These are phyloP conservation scores for Lasiommata megera DNA, from an alignment of 2,888 invertebrate genomes.

Conservation along the genomic window DNA sequence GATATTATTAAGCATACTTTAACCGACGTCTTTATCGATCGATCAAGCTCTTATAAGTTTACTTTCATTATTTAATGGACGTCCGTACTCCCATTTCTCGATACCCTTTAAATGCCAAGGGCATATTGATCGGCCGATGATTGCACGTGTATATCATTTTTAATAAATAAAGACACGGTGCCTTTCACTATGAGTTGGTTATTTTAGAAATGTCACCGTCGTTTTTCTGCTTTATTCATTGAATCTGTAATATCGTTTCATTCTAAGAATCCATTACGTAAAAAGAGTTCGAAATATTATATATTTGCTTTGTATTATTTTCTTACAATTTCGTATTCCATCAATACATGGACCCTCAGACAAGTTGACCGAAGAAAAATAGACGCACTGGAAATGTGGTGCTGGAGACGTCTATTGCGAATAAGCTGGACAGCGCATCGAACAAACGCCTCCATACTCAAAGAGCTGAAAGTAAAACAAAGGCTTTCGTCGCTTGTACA, in stretches of 20 bases:
- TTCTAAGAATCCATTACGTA: neutral
- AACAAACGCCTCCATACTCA: no score
- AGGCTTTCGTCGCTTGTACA: no score
- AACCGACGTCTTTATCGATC: constrained; percentile 20
- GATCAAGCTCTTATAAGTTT: constrained; percentile 24
- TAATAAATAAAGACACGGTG: constrained; percentile 16
- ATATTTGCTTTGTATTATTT: neutral
- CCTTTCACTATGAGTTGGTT: constrained; percentile 7
- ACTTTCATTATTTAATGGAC: constrained; percentile 31
- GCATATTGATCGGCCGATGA: constrained; percentile 15
- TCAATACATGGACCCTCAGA: no score
- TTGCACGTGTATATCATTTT: constrained; percentile 18
- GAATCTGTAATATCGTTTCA: neutral
- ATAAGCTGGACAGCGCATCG: no score
- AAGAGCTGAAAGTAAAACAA: no score
- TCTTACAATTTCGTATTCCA: neutral
- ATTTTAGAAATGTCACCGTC: constrained; percentile 14
- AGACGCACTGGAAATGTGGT: no score
- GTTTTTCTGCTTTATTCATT: neutral
- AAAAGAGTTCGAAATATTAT: no score
- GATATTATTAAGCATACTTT: neutral
- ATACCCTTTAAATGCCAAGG: constrained; percentile 34
- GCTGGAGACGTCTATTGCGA: no score
- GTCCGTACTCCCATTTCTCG: constrained; percentile 23
- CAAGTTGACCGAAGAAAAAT: no score